phyloP scores from a whole-genome alignment of 1,140 invertebrate species.

The Brachionus plicatilis region DNA sequence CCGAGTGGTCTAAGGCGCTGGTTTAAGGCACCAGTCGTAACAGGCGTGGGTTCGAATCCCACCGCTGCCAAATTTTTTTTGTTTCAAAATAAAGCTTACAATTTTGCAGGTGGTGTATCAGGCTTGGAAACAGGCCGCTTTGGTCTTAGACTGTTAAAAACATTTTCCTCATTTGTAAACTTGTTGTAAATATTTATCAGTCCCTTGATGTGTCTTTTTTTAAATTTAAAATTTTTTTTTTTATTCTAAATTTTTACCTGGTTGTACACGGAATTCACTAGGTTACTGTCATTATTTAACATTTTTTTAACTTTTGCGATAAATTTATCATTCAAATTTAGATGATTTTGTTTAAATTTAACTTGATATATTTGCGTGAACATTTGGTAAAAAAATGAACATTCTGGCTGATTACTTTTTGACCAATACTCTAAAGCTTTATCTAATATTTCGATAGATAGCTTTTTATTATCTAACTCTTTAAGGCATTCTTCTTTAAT shows the following conservation, averaged over 20 bases:
- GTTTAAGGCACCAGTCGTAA: constrained; percentile 98
- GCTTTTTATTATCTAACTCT: background rate
- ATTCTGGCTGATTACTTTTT: background rate
- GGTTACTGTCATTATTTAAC: constrained; percentile 46
- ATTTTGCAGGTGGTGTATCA: constrained; percentile 41
- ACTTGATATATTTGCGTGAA: background rate
- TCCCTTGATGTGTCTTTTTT: background rate
- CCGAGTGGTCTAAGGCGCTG: constrained; percentile 98
- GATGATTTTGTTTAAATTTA: background rate
- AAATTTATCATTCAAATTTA: background rate
- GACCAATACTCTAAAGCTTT: background rate
- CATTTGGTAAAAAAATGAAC: background rate
- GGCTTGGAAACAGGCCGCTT: constrained; percentile 50
- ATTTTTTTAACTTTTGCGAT: constrained; percentile 46
- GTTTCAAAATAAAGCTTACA: constrained; percentile 43
- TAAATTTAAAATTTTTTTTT: background rate
- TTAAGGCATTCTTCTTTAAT: background rate
- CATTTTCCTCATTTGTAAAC: constrained; percentile 51
- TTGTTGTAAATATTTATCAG: constrained; percentile 44
- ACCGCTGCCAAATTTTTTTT: constrained; percentile 71
- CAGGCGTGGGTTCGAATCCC: constrained; percentile 98
- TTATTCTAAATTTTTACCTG: constrained; percentile 44
- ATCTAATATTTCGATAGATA: background rate
- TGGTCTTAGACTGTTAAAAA: constrained; percentile 54
- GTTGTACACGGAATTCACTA: constrained; percentile 46